phyloP scores from a whole-genome alignment of 1,140 invertebrate species.

The Drosophila willistoni region DNA sequence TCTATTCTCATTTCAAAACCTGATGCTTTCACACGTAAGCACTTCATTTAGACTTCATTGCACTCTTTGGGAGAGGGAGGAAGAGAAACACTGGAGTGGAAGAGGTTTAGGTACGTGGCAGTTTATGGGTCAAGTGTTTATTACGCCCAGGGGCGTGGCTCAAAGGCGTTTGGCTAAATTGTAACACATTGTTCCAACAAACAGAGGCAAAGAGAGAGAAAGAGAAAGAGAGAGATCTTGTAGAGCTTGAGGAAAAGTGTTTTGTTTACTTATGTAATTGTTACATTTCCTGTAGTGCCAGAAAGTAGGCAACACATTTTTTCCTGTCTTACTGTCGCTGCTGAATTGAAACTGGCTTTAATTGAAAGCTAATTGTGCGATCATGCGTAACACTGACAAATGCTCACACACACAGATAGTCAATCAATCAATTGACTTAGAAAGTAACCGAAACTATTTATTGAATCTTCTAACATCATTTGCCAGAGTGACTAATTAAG shows the following conservation, averaged over 20 bases:
- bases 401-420: not conserved
- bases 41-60: constrained; percentile 80
- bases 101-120: constrained; percentile 55
- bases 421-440: constrained; percentile 3
- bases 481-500: constrained; percentile 61
- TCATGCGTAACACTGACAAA: constrained; percentile 3
- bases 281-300: constrained; percentile 46
- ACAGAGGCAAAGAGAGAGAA: not conserved
- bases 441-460: constrained; percentile 48
- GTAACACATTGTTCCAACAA: constrained; percentile 70
- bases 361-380: constrained; percentile 59
- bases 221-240: not conserved
- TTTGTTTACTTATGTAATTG: constrained; percentile 80
- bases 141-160: constrained; percentile 75
- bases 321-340: not conserved
- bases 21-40: constrained; percentile 56
- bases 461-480: constrained; percentile 56
- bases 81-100: constrained; percentile 25
- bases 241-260: constrained; percentile 45
- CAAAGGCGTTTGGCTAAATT: constrained; percentile 62
- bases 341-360: constrained; percentile 50
- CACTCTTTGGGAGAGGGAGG: constrained; percentile 56
- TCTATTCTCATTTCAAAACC: constrained; percentile 7
- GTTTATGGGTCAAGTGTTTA: constrained; percentile 80
- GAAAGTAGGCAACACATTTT: constrained; percentile 43